These are phyloP conservation scores for Ganaspis brasiliensis DNA, from an alignment of 2,888 invertebrate genomes.

Conservation along the genomic window DNA sequence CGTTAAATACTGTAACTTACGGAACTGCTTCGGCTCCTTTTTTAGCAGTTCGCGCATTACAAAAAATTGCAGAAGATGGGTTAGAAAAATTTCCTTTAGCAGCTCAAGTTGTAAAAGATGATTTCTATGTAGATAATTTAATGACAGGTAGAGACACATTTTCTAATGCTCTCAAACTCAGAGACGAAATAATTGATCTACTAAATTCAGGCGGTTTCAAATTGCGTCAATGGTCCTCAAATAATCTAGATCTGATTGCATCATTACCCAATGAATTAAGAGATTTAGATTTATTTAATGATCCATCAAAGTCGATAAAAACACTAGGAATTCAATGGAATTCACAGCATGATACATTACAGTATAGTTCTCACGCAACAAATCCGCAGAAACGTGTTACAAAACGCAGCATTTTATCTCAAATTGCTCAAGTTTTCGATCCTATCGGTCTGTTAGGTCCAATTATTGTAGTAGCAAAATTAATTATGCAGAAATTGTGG, in stretches of 20 bases:
- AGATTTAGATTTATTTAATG: slow-evolving; percentile 25
- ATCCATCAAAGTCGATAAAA: slow-evolving; percentile 16
- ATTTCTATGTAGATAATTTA: slow-evolving; percentile 34
- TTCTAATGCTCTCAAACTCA: slow-evolving; percentile 50
- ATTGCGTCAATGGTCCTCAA: slow-evolving; percentile 51
- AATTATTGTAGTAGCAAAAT: slow-evolving; percentile 49
- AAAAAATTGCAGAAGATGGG: slow-evolving; percentile 57
- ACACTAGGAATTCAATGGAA: slow-evolving; percentile 51
- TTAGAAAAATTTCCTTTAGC: slow-evolving; percentile 55
- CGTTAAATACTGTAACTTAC: slow-evolving; percentile 62
- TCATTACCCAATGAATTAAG: background rate
- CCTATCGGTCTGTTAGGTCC: slow-evolving; percentile 64
- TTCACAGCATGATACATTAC: slow-evolving; percentile 36
- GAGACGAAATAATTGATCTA: slow-evolving; percentile 43
- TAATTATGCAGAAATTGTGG: slow-evolving; percentile 20
- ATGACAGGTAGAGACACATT: slow-evolving; percentile 49
- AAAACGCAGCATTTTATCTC: slow-evolving; percentile 62
- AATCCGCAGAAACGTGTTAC: slow-evolving; percentile 40
- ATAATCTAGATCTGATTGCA: slow-evolving; percentile 16
- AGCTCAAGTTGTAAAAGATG: slow-evolving; percentile 41
- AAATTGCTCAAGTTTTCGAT: slow-evolving; percentile 65
- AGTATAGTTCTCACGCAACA: background rate
- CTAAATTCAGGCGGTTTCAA: slow-evolving; percentile 47
- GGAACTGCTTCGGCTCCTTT: slow-evolving; percentile 60
- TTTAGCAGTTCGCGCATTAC: slow-evolving; percentile 60